phyloP scores from a whole-genome alignment of 2,113 vertebrate genomes.

The Colius striatus region DNA sequence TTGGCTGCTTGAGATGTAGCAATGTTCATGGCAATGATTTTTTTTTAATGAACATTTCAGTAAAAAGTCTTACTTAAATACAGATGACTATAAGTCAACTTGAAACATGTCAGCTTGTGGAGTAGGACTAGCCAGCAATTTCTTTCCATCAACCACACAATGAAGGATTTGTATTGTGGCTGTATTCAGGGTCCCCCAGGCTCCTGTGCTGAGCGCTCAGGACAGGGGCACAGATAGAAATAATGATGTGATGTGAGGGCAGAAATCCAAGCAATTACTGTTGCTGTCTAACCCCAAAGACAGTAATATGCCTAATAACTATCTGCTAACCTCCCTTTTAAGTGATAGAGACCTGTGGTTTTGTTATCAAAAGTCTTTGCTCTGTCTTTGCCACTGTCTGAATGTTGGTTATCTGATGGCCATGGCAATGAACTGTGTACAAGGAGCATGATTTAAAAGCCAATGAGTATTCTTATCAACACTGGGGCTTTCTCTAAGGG shows the following conservation, averaged over 20 bases:
- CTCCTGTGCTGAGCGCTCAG: neutral
- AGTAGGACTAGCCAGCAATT: neutral
- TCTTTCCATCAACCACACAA: neutral
- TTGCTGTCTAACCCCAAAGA: neutral
- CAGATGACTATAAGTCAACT: neutral
- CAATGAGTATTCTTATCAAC: neutral
- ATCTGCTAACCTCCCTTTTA: neutral
- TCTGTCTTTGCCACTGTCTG: neutral
- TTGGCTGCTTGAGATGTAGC: neutral
- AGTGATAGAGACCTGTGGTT: neutral
- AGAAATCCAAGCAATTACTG: neutral
- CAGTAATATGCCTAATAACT: neutral
- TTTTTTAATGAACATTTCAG: neutral
- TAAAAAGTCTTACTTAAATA: neutral
- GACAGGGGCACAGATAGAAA: neutral
- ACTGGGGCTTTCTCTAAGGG: neutral
- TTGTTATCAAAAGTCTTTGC: neutral
- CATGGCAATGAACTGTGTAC: neutral
- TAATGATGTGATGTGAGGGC: neutral
- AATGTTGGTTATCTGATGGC: neutral
- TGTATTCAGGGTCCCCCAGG: fast-evolving
- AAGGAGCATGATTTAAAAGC: neutral
- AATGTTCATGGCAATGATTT: neutral
- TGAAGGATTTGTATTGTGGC: neutral
- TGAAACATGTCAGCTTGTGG: neutral